Evolutionary conservation across 2,888 invertebrate species (phyloP), one percentile per base, ranked within the genome.

Genomic region (Platycheirus albimanus): DNA sequence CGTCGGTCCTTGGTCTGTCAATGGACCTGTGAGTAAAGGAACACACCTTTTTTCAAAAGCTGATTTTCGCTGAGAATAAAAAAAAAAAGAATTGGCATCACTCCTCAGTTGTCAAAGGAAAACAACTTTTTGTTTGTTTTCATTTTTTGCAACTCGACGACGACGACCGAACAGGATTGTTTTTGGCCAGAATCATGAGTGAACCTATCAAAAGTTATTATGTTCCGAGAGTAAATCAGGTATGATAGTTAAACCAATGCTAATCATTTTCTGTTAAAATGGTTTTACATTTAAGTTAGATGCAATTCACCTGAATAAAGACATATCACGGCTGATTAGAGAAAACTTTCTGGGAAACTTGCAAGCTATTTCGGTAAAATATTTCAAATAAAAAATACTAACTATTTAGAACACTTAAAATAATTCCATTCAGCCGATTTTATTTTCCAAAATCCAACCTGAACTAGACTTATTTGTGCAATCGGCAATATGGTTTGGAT

Each of bases 261-360:
- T n/a, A n/a, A n/a, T n/a, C n/a, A n/a, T n/a, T n/a, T n/a, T n/a
- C n/a, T n/a, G n/a, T n/a, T n/a, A n/a, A n/a, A n/a, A n/a, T n/a
- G 10, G 38, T 38, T 28, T 6, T 19, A 24, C 6, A 17, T 51
- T 19, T 3, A 86, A 95, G 93, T 91, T 96, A 80, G 97, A 97
- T 91, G 95, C 96, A 28, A 92, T 94, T n/a, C 94, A 95, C 87
- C 91, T 97, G 38, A 97, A 97, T 89, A 93, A 92, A 83, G 96
- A 97, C 91, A 93, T 97, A 58, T 93, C 94, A 80, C 94, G 94
- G 83, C 91, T 96, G 54, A 92, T 97, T 54, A 93, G 93, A 85
- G 92, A 93, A 71, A 93, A 95, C 85, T 88, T 95, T 15, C 92
- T 93, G 74, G 92, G 94, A 86, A 92, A 94, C 51, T 91, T 93